A percentile compares a stretch with the other conserved stretches of the same genome.
Evolutionary conservation across 2,888 invertebrate genomes (phyloP).

Genomic region (Ormyrus pomaceus): DNA sequence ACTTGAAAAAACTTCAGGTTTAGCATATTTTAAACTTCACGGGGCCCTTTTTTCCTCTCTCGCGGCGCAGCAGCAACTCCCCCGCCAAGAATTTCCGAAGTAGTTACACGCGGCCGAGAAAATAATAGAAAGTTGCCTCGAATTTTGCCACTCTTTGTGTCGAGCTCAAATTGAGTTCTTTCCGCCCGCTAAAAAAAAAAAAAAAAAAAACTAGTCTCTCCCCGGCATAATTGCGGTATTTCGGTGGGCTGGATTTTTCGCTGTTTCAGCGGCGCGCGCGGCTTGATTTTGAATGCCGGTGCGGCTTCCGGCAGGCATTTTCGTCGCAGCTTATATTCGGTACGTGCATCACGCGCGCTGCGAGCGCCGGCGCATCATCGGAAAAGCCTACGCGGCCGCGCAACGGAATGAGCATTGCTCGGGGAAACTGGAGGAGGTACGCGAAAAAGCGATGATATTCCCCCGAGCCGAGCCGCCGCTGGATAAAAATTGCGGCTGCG

Average conservation of each 20-base stretch:
- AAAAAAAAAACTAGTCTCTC: too few relatives aligned
- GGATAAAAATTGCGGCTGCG: too few relatives aligned
- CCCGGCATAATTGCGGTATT: too few relatives aligned
- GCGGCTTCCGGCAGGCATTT: slow-evolving; percentile 39
- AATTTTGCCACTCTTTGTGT: not conserved
- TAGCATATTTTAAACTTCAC: not conserved
- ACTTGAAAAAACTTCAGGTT: not conserved
- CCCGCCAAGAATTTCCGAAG: not conserved
- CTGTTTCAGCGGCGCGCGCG: not conserved
- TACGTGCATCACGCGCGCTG: slow-evolving; percentile 45
- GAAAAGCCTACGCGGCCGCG: slow-evolving; percentile 34
- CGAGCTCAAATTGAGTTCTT: not conserved
- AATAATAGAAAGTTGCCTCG: slow-evolving; percentile 1
- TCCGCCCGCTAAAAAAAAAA: too few relatives aligned
- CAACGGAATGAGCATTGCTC: slow-evolving; percentile 20
- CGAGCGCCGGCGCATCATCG: not conserved
- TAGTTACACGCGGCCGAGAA: not conserved
- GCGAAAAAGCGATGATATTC: slow-evolving; percentile 30
- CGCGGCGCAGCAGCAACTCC: not conserved
- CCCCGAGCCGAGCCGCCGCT: not conserved
- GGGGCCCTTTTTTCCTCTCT: not conserved
- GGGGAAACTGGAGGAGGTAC: slow-evolving; percentile 37
- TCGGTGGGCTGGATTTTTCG: too few relatives aligned
- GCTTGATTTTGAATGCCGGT: slow-evolving; percentile 52
- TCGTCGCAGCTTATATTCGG: not conserved